Evolutionary conservation across 2,888 invertebrate genomes (phyloP).

Genomic region (Nemurella pictetii): DNA sequence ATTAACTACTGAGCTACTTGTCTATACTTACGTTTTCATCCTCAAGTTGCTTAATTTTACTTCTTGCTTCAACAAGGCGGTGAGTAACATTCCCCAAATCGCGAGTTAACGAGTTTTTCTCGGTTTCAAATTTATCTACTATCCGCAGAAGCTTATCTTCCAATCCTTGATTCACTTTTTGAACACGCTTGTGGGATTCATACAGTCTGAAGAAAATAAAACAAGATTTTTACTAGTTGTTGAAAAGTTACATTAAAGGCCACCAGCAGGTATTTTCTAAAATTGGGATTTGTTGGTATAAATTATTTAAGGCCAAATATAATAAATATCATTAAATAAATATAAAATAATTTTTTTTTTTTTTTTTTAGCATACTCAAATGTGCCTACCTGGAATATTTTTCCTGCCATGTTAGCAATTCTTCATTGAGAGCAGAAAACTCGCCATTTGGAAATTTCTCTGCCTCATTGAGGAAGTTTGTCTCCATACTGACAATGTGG

Average conservation of each 20-base stretch:
- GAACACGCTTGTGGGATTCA: conserved; percentile 91
- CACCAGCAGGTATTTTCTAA: conserved; percentile 1
- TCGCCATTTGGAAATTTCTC: conserved; percentile 68
- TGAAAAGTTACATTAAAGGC: no score
- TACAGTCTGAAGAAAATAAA: conserved; percentile 78
- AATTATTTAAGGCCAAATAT: no score
- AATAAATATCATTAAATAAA: no score
- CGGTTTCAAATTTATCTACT: conserved; percentile 89
- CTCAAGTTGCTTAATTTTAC: conserved; percentile 78
- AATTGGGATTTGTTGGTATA: background rate
- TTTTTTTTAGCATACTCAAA: background rate
- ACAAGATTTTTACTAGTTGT: no score
- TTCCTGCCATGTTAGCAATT: conserved; percentile 85
- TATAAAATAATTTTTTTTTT: no score
- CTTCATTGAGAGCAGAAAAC: conserved; percentile 78
- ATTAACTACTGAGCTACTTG: background rate
- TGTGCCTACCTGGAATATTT: conserved; percentile 78
- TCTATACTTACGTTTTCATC: conserved; percentile 75
- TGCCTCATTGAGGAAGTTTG: conserved; percentile 77
- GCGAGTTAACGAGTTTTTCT: conserved; percentile 82
- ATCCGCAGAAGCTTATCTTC: conserved; percentile 92
- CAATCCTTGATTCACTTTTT: conserved; percentile 90
- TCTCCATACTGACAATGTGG: conserved; percentile 84
- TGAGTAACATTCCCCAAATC: conserved; percentile 85
- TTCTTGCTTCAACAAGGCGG: conserved; percentile 81